Conservation (phyloP, 2,113 vertebrate genomes). For the Arenaria interpres region DNA sequence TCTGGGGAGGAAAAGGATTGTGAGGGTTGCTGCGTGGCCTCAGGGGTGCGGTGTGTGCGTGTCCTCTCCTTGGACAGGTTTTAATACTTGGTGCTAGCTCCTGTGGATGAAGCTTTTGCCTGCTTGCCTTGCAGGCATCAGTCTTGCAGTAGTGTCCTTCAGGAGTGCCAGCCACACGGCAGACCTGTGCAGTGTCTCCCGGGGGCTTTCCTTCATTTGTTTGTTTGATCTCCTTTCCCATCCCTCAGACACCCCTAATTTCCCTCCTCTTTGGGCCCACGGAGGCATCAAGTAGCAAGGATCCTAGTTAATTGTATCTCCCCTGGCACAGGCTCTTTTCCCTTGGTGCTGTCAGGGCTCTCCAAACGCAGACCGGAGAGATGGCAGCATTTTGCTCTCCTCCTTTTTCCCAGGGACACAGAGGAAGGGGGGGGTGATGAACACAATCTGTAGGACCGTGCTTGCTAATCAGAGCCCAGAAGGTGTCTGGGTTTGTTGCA, state of each 20-base stretch:
- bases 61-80: neutral
- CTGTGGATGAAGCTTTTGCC: neutral
- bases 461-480: neutral
- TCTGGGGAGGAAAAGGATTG: neutral
- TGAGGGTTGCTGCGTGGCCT: neutral
- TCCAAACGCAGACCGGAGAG: neutral
- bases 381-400: neutral
- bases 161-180: fast-evolving
- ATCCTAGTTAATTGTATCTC: neutral
- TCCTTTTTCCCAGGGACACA: neutral
- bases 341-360: neutral
- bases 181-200: neutral
- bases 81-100: fast-evolving
- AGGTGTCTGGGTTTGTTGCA: neutral
- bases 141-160: neutral
- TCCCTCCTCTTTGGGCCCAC: neutral
- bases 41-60: no score
- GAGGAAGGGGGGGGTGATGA: neutral
- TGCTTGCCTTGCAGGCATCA: neutral
- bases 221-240: neutral
- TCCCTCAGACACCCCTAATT: neutral
- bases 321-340: neutral
- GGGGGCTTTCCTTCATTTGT: neutral
- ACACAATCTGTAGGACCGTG: neutral
- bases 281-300: neutral